Percentiles rank a stretch among this genome's conserved stretches.
Evolutionary conservation across 2,113 vertebrate genomes (phyloP).

Genomic region (Climacteris rufus): DNA sequence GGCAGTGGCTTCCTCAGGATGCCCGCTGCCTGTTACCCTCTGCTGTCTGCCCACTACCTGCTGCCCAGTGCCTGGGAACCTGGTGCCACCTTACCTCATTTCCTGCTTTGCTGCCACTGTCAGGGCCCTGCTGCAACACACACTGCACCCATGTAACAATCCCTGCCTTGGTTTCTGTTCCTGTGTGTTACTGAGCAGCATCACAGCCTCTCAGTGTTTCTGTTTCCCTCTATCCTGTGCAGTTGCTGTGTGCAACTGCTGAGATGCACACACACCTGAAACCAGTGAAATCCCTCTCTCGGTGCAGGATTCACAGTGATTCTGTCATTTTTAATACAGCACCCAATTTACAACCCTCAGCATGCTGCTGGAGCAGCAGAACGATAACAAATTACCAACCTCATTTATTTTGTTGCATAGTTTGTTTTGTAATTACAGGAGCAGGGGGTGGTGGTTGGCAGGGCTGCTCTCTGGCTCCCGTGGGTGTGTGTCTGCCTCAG

Average conservation of each 20-base stretch:
- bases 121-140: background rate
- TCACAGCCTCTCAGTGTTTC: background rate
- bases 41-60: background rate
- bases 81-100: background rate
- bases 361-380: background rate
- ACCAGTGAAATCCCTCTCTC: background rate
- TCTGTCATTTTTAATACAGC: conserved; percentile 33
- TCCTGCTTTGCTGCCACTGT: background rate
- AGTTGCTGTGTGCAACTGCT: background rate
- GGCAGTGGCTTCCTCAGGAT: background rate
- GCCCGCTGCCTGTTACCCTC: background rate
- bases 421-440: conserved; percentile 24
- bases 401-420: conserved; percentile 4
- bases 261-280: background rate
- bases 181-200: background rate
- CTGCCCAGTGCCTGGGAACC: background rate
- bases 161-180: background rate
- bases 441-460: background rate
- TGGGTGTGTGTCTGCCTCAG: background rate
- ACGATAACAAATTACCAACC: conserved; percentile 16
- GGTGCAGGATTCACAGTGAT: background rate
- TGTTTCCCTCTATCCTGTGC: background rate
- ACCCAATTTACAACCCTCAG: background rate
- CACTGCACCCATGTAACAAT: background rate
- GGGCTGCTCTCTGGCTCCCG: background rate